Base-by-base conservation (phyloP, 2,888 invertebrate genomes). In the Mylabris sibirica region DNA sequence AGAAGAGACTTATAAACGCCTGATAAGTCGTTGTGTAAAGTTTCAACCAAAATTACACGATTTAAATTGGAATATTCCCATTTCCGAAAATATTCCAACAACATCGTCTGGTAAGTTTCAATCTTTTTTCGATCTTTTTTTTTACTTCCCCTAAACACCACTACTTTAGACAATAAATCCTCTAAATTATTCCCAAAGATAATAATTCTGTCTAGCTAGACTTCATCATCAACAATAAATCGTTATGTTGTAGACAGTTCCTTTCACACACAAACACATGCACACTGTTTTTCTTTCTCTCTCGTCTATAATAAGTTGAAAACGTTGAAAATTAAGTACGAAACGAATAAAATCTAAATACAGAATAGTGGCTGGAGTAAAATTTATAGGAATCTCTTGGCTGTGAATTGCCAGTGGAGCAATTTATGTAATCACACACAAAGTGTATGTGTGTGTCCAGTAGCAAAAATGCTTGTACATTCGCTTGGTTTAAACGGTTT, bases 241-340 rank as follows among this genome's bases (percentile, higher is more conserved):
- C 74, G 70, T 66, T 71, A 69, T 66, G 69, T 63, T 62, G 68
- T 68, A 72, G 74, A 67, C 74, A 73, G 69, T 69, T 68, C 75
- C 74, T 70, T 75, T 73, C 74, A 66, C 74, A 72, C 20, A 41
- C 11, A 35, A 4, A 35, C 6, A 41, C 41, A 41, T 14, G 4
- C n/a, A 41, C 41, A n/a, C 14, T 4, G 3, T 14, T n/a, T 14
- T 14, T 3, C 41, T n/a, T 4, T n/a, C n/a, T 44, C 9, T 9
- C 73, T 73, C 76, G 72, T 72, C 74, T 75, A 74, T 75, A 75
- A 76, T 75, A 75, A 76, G 73, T 73, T 75, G 75, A 75, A 75
- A 63, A 67, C 73, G 44, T 44, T 70, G 66, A 69, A 74, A 75
- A 75, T 77, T 75, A 75, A 75, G 69, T 70, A 69, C 69, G 74